Base-by-base conservation (phyloP, 2,888 invertebrate species). In the Tetranychus piercei region DNA sequence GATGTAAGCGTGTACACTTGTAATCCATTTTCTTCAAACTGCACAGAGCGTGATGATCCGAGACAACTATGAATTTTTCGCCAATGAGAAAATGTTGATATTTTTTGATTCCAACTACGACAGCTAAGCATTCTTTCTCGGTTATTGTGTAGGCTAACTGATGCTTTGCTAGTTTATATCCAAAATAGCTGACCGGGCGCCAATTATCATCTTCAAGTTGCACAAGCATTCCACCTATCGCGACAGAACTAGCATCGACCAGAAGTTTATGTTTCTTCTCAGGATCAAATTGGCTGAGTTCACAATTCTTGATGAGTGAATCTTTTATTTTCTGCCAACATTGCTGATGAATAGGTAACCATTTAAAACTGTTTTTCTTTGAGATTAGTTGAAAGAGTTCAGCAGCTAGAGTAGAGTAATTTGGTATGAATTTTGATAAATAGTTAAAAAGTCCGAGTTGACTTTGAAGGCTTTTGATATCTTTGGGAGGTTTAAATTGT, bases 81-180 rank as follows among this genome's bases (percentile, higher is more conserved):
- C 45, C 45, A 9, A 45, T 45, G 45, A 45, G 45, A 45, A 7
- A 45, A 45, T 45, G 45, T 7, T 6, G 6, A 45, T 45, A 45
- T 45, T 45, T 45, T 9, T 45, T 45, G 6, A 45, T 45, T 7
- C 45, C 45, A 9, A 45, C 45, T 7, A 45, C 45, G 45, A 45
- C 45, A 9, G 67, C 67, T 8, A 20, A 15, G 22, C 67, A 67
- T 67, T 67, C 67, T 22, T 22, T 67, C 15, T 67, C 67, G 7
- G 67, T 67, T 20, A n/a, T 67, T 67, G 20, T 22, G 15, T 67
- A 67, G 6, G n/a, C 6, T 6, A 20, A 7, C 22, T 84, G 82
- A 5, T 81, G 79, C 44, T n/a, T 22, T 15, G 20, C 67, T 6
- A 67, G 67, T 22, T 67, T 67, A 8, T 6, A 20, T 8, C 67